Conservation (phyloP, 2,888 invertebrate species). For the Ceriagrion tenellum region DNA sequence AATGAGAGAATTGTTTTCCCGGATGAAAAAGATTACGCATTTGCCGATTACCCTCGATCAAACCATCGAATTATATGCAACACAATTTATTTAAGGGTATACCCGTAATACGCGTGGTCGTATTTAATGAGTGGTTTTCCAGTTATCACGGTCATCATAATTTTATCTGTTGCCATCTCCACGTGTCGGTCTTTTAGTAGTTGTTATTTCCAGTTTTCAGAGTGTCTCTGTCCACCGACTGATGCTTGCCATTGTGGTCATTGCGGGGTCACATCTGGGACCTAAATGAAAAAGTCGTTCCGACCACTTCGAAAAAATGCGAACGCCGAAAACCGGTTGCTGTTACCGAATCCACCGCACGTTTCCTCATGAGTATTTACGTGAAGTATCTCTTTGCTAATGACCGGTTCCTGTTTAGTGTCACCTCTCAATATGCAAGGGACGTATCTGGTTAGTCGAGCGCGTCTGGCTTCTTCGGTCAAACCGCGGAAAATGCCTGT, state of each 20-base stretch:
- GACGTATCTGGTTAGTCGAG: neutral
- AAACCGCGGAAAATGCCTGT: neutral
- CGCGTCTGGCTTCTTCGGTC: neutral
- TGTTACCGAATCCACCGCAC: conserved; percentile 22
- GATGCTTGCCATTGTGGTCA: neutral
- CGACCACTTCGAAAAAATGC: neutral
- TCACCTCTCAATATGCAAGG: neutral
- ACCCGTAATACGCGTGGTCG: no score
- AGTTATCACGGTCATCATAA: neutral
- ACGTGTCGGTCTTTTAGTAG: neutral
- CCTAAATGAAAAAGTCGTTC: neutral
- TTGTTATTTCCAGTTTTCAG: neutral
- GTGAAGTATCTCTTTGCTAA: neutral
- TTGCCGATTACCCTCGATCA: no score
- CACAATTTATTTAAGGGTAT: no score
- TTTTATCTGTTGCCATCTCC: neutral
- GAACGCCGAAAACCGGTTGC: conserved; percentile 30
- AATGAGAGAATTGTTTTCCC: no score
- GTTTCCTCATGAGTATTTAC: neutral
- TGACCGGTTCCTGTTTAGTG: conserved; percentile 11
- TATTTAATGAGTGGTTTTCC: no score
- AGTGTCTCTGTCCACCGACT: neutral
- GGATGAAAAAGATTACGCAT: no score
- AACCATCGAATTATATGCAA: no score
- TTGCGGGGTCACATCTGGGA: neutral